Percentiles rank a stretch among this genome's conserved stretches.
These are phyloP conservation scores for Carterocephalus palaemon DNA, from an alignment of 2,888 invertebrate genomes.

Conservation along the genomic window DNA sequence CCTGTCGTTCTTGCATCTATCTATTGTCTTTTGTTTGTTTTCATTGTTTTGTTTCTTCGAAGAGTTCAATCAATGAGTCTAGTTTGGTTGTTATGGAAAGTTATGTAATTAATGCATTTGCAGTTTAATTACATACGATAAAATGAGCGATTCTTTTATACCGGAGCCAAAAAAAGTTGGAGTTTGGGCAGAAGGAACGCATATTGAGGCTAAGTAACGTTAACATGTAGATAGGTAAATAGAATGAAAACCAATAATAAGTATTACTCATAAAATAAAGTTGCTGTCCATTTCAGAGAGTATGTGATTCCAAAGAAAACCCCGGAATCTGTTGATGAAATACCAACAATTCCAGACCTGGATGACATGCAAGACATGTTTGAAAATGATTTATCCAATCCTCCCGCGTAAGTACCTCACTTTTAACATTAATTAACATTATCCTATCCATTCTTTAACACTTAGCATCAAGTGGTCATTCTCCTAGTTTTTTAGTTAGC, in stretches of 20 bases:
- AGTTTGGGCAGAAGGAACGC: constrained; percentile 71
- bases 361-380: constrained; percentile 70
- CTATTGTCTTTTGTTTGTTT: no score
- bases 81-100: no score
- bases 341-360: constrained; percentile 72
- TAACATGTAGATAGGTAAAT: constrained; percentile 1
- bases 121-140: no score
- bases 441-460: no score
- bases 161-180: constrained; percentile 69
- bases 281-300: constrained; percentile 49
- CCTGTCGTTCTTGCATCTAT: no score
- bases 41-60: no score
- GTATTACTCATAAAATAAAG: no score
- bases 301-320: constrained; percentile 66
- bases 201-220: constrained; percentile 64
- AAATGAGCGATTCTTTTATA: constrained; percentile 54
- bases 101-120: no score
- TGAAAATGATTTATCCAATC: constrained; percentile 65
- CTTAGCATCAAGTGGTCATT: no score
- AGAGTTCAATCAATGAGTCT: no score
- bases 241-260: no score
- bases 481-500: no score
- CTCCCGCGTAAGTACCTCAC: constrained; percentile 60
- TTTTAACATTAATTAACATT: not conserved
- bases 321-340: constrained; percentile 66